Percentiles rank a stretch among this genome's conserved stretches.
phyloP scores from a whole-genome alignment of 2,888 invertebrate genomes.

The Listrodromus nycthemerus region DNA sequence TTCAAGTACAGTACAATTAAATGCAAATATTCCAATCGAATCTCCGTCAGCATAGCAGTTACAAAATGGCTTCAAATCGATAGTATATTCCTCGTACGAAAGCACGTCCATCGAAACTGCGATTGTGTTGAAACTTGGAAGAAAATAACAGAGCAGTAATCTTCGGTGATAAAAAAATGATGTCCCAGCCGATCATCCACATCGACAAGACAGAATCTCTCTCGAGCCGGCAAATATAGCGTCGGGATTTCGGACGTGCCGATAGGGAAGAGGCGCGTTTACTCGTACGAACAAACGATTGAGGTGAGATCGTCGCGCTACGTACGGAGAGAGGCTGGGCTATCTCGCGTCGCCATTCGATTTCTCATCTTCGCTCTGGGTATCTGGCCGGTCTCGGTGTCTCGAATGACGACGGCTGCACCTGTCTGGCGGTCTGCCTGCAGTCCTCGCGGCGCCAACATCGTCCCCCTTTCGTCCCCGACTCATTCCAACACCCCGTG shows the following conservation, averaged over 20 bases:
- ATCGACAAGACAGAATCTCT: not conserved
- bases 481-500: constrained; percentile 69
- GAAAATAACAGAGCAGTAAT: not conserved
- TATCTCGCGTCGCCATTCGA: constrained; percentile 31
- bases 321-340: not conserved
- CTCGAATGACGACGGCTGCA: constrained; percentile 71
- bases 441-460: constrained; percentile 72
- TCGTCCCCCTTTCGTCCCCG: constrained; percentile 23
- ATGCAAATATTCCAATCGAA: too few species aligned
- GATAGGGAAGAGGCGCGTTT: constrained; percentile 31
- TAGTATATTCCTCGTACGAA: not conserved
- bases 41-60: not conserved
- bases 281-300: constrained; percentile 56
- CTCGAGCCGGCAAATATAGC: constrained; percentile 51
- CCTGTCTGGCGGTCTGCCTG: constrained; percentile 74
- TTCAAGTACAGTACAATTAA: not conserved
- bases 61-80: not conserved
- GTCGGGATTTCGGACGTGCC: not conserved
- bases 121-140: not conserved
- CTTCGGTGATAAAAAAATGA: not conserved
- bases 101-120: not conserved
- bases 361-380: constrained; percentile 33
- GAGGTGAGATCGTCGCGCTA: constrained; percentile 28
- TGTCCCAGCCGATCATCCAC: not conserved
- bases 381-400: constrained; percentile 37